These are phyloP conservation scores for Poecilia wingei DNA, from an alignment of 2,797 vertebrate genomes.

Conservation along the genomic window DNA sequence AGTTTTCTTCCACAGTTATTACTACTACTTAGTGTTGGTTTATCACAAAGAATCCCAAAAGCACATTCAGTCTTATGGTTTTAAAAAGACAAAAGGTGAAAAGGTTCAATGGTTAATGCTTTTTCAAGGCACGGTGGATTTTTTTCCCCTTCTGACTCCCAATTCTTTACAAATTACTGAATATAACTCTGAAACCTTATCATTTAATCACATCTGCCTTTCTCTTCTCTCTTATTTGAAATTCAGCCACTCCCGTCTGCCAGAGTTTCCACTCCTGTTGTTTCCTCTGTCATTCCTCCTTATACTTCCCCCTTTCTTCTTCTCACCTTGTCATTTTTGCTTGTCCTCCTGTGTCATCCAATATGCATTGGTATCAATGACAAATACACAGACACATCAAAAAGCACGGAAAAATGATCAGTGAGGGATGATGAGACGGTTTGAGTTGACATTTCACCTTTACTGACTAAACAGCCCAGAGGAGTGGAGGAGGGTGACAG, in stretches of 20 bases:
- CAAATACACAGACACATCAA: constrained; percentile 4
- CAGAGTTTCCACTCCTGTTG: neutral
- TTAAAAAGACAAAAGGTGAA: neutral
- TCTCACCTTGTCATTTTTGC: neutral
- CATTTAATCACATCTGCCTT: neutral
- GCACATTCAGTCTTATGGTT: neutral
- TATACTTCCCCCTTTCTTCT: neutral
- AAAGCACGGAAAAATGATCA: neutral
- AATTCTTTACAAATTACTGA: neutral
- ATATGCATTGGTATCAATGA: neutral
- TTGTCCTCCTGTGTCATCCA: neutral
- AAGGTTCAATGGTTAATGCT: neutral
- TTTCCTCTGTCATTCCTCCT: neutral
- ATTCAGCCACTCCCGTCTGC: constrained; percentile 10
- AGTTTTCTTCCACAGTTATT: neutral
- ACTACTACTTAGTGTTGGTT: neutral
- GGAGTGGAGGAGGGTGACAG: neutral
- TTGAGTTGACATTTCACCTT: constrained; percentile 5
- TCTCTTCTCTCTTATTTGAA: neutral
- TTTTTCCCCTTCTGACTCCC: neutral
- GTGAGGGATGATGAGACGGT: neutral
- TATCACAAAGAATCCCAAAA: neutral
- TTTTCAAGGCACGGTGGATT: neutral
- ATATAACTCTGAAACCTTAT: neutral
- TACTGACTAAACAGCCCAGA: neutral